Evolutionary conservation across 2,113 vertebrate species (phyloP), one percentile per base, ranked within the genome.

Genomic region (Podocnemis expansa): DNA sequence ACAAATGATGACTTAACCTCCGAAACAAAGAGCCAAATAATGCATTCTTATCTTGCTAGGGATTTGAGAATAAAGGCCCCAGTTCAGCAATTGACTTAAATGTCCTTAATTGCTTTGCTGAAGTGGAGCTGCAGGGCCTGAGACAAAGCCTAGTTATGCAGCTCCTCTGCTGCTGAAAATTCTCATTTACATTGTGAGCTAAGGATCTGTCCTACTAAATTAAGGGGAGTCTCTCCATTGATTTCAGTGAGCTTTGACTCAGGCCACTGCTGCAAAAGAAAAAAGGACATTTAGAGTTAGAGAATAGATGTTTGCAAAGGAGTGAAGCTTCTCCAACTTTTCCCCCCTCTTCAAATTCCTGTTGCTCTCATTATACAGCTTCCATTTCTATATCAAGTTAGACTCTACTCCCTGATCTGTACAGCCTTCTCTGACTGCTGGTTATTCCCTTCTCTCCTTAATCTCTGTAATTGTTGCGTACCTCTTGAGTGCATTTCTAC

Each of bases 1-100:
- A 92, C 6, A 31, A 25, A 76, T 0, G 0, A 24, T 86, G 5
- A 78, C 67, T 76, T 79, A 2, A 47, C 56, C 8, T 3, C 4
- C 41, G 41, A 22, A 25, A 21, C 24, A 56, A 31, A 51, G 38
- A 25, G 52, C 16, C 22, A n/a, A 22, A 38, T 38, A 51, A 51
- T 51, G 49, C 49, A 9, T 51, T 13, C 49, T 73, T 38, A 41
- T 73, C 17, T 73, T 19, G 17, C 17, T 34, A 41, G 41, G 21
- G 31, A 82, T 78, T 82, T 43, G 2, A 60, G 84, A 56, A 8
- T 43, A 83, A 85, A 85, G 4, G 14, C 1, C 0, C 24, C 8
- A 1, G 54, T 14, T 80, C 52, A 82, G 87, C 63, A 11, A 85
- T 84, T 94, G 17, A 24, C 2, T 60, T 88, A 43, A 84, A 31